Percentiles rank a stretch among this genome's conserved stretches.
Conservation (phyloP, 2,888 invertebrate genomes). For the Clepsis dumicolana region DNA sequence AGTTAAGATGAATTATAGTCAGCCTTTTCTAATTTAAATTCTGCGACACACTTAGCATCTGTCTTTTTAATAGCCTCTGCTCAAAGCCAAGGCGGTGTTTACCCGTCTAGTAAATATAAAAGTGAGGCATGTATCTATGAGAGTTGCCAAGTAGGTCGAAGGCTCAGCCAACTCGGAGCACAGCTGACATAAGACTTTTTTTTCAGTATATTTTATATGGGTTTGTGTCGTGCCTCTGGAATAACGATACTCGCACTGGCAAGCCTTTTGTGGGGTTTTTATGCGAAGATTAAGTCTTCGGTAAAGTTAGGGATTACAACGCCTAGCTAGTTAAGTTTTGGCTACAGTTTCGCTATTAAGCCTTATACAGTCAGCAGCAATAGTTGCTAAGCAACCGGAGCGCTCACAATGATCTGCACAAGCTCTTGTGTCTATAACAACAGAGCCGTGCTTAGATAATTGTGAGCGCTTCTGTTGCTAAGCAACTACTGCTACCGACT, state of each 20-base stretch:
- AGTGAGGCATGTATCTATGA: conserved; percentile 49
- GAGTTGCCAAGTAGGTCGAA: conserved; percentile 55
- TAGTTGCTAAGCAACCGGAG: too few species aligned
- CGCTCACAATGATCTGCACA: too few species aligned
- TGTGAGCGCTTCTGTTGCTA: too few species aligned
- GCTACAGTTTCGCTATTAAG: not conserved
- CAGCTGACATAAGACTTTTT: conserved; percentile 60
- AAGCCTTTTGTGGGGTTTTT: conserved; percentile 13
- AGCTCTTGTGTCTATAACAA: too few species aligned
- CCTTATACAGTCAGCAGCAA: not conserved
- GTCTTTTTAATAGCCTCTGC: conserved; percentile 41
- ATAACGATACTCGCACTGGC: conserved; percentile 24
- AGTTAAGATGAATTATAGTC: not conserved
- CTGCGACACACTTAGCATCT: conserved; percentile 26
- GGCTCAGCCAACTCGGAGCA: conserved; percentile 60
- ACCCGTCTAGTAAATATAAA: conserved; percentile 48
- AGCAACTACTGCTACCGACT: too few species aligned
- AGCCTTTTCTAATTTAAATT: conserved; percentile 21
- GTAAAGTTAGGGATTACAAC: conserved; percentile 16
- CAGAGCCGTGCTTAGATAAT: too few species aligned
- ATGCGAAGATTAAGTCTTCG: conserved; percentile 17
- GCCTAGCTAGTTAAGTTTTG: not conserved
- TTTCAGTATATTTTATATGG: conserved; percentile 44
- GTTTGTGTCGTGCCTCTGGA: conserved; percentile 30
- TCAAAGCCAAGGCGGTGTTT: conserved; percentile 43